phyloP scores from a whole-genome alignment of 2,797 vertebrate genomes.

The Trachops cirrhosus region DNA sequence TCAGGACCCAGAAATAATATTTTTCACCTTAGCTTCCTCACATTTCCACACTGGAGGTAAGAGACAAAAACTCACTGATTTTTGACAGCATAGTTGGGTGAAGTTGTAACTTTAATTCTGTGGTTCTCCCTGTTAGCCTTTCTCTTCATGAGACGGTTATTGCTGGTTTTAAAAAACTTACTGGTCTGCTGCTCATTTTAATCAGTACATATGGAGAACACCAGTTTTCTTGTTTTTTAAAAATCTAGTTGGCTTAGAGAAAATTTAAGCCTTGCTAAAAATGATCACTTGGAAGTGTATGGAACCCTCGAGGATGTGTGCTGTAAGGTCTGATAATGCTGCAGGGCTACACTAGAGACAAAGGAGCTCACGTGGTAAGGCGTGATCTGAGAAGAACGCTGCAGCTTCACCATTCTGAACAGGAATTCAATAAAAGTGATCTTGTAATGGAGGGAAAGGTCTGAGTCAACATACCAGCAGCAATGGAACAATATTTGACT shows the following conservation, averaged over 20 bases:
- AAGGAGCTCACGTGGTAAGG: background rate
- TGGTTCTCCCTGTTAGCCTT: conserved; percentile 20
- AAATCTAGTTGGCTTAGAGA: conserved; percentile 20
- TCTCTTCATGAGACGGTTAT: conserved; percentile 29
- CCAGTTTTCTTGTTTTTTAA: background rate
- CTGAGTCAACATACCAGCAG: background rate
- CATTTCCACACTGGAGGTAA: background rate
- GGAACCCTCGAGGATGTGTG: background rate
- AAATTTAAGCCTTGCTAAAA: conserved; percentile 54
- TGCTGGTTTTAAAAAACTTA: conserved; percentile 70
- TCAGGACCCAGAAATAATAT: conserved; percentile 43
- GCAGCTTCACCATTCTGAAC: background rate
- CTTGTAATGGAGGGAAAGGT: background rate
- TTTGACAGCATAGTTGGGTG: conserved; percentile 62
- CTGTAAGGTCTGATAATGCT: background rate
- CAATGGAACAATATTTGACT: background rate
- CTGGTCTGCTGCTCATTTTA: conserved; percentile 61
- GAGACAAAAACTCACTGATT: conserved; percentile 22
- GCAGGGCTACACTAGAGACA: background rate
- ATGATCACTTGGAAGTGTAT: background rate
- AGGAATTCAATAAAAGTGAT: background rate
- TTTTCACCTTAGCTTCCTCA: conserved; percentile 26
- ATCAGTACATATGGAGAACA: conserved; percentile 68
- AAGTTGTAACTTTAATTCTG: conserved; percentile 65
- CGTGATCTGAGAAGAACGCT: background rate